These are phyloP conservation scores for Serinus canaria DNA, from an alignment of 2,113 vertebrate genomes.

Conservation along the genomic window DNA sequence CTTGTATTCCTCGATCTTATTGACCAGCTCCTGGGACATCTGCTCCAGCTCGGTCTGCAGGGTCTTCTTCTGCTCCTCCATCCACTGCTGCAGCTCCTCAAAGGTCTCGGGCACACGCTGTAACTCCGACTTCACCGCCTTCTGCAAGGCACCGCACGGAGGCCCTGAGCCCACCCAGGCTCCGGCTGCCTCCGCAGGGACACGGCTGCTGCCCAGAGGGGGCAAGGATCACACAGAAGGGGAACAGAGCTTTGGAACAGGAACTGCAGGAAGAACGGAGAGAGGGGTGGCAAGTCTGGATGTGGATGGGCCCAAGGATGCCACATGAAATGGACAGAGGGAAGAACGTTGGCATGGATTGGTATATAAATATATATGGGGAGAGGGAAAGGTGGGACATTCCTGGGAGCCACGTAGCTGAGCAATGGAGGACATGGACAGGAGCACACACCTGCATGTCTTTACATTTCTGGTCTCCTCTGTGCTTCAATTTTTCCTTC, in stretches of 20 bases:
- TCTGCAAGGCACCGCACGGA: too few relatives aligned
- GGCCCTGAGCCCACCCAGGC: too few relatives aligned
- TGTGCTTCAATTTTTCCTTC: background rate
- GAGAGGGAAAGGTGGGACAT: background rate
- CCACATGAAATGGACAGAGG: background rate
- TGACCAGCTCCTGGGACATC: background rate
- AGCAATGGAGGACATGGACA: too few relatives aligned
- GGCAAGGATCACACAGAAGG: background rate
- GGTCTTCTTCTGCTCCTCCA: too few relatives aligned
- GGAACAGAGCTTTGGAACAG: background rate
- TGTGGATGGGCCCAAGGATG: background rate
- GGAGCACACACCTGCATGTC: background rate
- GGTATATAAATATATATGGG: background rate
- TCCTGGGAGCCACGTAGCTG: rapidly evolving
- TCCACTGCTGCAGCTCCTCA: too few relatives aligned
- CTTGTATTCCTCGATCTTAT: background rate
- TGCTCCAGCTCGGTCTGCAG: background rate
- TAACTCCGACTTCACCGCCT: too few relatives aligned
- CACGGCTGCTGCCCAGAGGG: too few relatives aligned
- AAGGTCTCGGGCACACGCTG: too few relatives aligned
- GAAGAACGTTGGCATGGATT: rapidly evolving
- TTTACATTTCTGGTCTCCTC: background rate
- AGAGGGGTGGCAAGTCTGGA: background rate
- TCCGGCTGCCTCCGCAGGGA: too few relatives aligned
- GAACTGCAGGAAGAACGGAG: rapidly evolving